Percentiles rank a stretch among this genome's conserved stretches.
Conservation (phyloP, 2,888 invertebrate genomes). For the Machimus rusticus region DNA sequence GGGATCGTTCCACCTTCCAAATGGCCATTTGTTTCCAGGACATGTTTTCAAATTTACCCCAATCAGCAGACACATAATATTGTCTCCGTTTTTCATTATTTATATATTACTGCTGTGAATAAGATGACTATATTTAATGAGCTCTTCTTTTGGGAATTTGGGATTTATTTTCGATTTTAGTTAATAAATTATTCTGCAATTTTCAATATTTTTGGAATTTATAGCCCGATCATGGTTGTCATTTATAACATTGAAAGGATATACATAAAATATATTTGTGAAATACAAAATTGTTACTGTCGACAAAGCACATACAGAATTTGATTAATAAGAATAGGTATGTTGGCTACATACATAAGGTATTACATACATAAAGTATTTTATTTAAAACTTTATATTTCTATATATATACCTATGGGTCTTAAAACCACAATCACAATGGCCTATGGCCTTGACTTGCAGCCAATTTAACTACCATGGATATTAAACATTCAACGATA, state of each 20-base stretch:
- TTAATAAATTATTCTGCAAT: neutral
- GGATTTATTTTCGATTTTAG: neutral
- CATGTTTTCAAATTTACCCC: conserved; percentile 9
- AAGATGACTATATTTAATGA: neutral
- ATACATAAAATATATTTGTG: no score
- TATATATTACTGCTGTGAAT: conserved; percentile 12
- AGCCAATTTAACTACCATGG: no score
- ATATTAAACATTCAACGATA: no score
- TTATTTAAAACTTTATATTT: no score
- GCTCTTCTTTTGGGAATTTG: neutral
- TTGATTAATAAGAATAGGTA: no score
- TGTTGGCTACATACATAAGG: no score
- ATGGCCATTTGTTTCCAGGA: neutral
- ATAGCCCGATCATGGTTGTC: neutral
- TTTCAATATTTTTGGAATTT: neutral
- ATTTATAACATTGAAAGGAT: neutral
- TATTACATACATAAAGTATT: no score
- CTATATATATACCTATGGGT: no score
- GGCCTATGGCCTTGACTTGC: no score
- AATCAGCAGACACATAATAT: conserved; percentile 1
- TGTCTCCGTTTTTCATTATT: conserved; percentile 8
- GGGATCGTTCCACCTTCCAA: conserved; percentile 6
- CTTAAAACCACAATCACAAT: no score
- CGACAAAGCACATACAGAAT: no score
- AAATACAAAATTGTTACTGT: no score